These are phyloP conservation scores for Paramisgurnus dabryanus DNA, from an alignment of 2,113 vertebrate species.

Conservation along the genomic window DNA sequence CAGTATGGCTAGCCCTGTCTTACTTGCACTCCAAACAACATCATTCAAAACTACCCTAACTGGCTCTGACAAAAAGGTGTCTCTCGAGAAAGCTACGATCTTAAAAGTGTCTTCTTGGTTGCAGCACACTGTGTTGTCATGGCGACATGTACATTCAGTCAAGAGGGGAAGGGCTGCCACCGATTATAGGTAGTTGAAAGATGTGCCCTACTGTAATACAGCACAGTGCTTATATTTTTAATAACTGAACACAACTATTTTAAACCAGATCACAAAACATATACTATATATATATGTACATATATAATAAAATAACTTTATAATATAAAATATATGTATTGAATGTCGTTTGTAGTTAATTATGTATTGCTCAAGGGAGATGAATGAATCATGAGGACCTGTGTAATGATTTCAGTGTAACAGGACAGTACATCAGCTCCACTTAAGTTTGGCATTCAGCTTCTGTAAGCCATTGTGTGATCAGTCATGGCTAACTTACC, in stretches of 20 bases:
- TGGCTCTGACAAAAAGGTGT: neutral
- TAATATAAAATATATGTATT: conserved; percentile 61
- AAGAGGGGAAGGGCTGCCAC: conserved; percentile 53
- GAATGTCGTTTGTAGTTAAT: conserved; percentile 46
- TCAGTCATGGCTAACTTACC: conserved; percentile 56
- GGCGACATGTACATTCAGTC: conserved; percentile 72
- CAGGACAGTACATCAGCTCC: conserved; percentile 50
- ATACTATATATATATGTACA: conserved; percentile 23
- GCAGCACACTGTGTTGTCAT: conserved; percentile 62
- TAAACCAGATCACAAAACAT: conserved; percentile 54
- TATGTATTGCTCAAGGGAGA: conserved; percentile 72
- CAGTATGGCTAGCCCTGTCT: conserved; percentile 55
- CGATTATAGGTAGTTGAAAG: conserved; percentile 69
- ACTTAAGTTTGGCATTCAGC: conserved; percentile 52
- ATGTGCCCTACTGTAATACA: conserved; percentile 64
- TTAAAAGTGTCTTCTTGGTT: conserved; percentile 61
- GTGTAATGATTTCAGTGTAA: conserved; percentile 23
- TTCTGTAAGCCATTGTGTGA: conserved; percentile 50
- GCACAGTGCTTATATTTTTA: conserved; percentile 74
- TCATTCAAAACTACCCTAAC: conserved; percentile 23
- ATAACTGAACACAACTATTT: conserved; percentile 64
- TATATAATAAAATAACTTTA: conserved; percentile 63
- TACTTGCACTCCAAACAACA: conserved; percentile 39
- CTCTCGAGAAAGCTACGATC: conserved; percentile 53
- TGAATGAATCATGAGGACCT: conserved; percentile 24